phyloP scores from a whole-genome alignment of 2,113 vertebrate genomes.

The Murina feae region DNA sequence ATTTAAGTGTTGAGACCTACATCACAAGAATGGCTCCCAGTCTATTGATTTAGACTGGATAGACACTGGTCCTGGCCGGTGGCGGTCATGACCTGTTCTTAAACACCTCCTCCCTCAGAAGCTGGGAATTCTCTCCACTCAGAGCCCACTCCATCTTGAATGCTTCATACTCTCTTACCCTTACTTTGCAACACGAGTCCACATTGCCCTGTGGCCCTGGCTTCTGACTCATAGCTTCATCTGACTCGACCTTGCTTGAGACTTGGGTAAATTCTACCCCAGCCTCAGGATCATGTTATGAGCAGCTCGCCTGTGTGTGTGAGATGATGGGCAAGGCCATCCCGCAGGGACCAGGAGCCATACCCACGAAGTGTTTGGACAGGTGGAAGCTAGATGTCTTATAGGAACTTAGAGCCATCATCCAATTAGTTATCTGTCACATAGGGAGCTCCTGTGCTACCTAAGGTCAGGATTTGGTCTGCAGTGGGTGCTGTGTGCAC shows the following conservation, averaged over 20 bases:
- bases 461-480: background rate
- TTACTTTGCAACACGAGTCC: background rate
- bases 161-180: background rate
- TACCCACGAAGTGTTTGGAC: background rate
- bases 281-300: background rate
- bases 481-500: fast-evolving
- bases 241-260: background rate
- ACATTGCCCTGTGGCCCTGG: background rate
- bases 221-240: background rate
- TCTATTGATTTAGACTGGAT: background rate
- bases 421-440: background rate
- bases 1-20: background rate
- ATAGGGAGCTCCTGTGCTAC: background rate
- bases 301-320: background rate
- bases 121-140: background rate
- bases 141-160: background rate
- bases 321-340: background rate
- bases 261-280: background rate
- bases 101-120: background rate
- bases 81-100: background rate
- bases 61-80: background rate
- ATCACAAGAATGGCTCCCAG: background rate
- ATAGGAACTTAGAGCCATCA: background rate
- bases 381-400: background rate
- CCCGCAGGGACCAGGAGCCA: background rate